Conservation (phyloP, 2,888 invertebrate genomes). For the Limenitis camilla region DNA sequence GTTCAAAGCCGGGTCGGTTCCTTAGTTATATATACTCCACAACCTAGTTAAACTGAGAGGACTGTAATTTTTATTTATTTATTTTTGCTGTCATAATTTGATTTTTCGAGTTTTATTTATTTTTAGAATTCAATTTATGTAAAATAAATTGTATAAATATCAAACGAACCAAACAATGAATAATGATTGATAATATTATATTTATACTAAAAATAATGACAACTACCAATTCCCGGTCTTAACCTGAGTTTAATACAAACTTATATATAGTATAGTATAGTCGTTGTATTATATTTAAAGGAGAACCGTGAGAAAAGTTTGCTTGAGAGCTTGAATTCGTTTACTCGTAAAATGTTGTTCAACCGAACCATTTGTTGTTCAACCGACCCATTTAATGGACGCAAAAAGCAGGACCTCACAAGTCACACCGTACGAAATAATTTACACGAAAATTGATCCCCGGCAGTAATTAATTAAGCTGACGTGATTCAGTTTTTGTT, state of each 20-base stretch:
- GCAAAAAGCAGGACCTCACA: constrained; percentile 38
- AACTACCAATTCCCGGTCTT: neutral
- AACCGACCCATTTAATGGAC: constrained; percentile 22
- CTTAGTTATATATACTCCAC: no score
- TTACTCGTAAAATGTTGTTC: constrained; percentile 17
- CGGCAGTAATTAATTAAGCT: constrained; percentile 33
- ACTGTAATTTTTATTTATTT: no score
- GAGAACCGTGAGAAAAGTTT: constrained; percentile 22
- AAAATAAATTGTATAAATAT: no score
- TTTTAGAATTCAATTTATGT: no score
- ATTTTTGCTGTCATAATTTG: no score
- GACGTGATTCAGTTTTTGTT: constrained; percentile 28
- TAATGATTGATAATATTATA: neutral
- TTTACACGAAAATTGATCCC: constrained; percentile 39
- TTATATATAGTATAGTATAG: constrained; percentile 1
- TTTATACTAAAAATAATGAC: neutral
- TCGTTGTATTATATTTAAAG: constrained; percentile 1
- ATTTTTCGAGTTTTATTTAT: no score
- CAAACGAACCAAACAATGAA: no score
- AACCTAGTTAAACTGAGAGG: no score
- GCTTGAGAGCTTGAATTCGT: constrained; percentile 10
- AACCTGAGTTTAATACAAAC: neutral
- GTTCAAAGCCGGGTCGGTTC: no score
- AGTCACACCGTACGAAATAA: constrained; percentile 35
- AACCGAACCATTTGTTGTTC: no score